A percentile compares a stretch with the other conserved stretches of the same genome.
phyloP scores from a whole-genome alignment of 2,113 vertebrate genomes.

The Anoplopoma fimbria region DNA sequence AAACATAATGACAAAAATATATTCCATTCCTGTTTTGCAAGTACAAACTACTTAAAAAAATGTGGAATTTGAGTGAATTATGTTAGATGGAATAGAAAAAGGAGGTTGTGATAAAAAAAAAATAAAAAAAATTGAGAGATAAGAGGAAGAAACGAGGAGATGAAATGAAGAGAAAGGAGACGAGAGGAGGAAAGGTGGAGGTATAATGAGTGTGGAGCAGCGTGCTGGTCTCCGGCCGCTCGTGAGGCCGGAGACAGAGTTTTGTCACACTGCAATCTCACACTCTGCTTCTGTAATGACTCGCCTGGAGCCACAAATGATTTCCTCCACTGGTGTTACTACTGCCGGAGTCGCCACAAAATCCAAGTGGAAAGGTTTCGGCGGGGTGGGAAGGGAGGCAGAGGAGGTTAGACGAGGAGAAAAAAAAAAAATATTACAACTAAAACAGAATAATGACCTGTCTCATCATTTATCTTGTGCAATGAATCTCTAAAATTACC shows the following conservation, averaged over 20 bases:
- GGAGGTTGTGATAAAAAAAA: background rate
- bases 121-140: background rate
- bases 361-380: conserved; percentile 44
- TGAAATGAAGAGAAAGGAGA: background rate
- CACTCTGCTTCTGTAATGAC: conserved; percentile 78
- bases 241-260: conserved; percentile 68
- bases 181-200: conserved; percentile 11
- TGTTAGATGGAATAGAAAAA: background rate
- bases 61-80: background rate
- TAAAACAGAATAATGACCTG: conserved; percentile 12
- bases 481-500: background rate
- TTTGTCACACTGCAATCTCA: conserved; percentile 77
- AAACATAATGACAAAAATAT: background rate
- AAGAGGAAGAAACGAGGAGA: background rate
- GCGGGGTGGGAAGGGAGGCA: background rate
- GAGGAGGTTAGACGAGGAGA: background rate
- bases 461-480: conserved; percentile 12
- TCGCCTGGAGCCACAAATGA: conserved; percentile 75
- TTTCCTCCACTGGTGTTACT: conserved; percentile 75
- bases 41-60: background rate
- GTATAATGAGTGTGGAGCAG: conserved; percentile 60
- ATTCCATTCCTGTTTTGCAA: background rate
- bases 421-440: background rate
- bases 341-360: conserved; percentile 62
- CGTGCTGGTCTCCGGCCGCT: conserved; percentile 64